These are phyloP conservation scores for Falcunculus frontatus DNA, from an alignment of 2,113 vertebrate species.

Conservation along the genomic window DNA sequence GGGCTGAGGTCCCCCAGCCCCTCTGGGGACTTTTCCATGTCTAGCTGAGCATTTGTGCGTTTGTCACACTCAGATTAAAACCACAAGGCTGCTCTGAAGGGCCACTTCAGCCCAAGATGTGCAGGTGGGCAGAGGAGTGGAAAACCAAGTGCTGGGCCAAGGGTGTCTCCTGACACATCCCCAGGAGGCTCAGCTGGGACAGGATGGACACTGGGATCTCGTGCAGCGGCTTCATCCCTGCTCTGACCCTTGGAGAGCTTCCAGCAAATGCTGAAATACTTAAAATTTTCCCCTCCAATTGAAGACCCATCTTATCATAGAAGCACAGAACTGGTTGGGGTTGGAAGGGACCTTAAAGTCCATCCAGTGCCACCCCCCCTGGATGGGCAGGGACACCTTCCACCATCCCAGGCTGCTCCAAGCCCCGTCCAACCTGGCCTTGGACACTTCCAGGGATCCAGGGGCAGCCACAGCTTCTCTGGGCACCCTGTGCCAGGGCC, in stretches of 20 bases:
- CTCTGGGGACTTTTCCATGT: not conserved
- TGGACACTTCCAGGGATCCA: not conserved
- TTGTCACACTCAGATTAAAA: not conserved
- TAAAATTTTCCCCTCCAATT: fast-evolving
- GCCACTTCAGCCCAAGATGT: not conserved
- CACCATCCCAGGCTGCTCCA: fast-evolving
- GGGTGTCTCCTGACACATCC: not conserved
- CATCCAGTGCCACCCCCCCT: not conserved
- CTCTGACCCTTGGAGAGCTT: not conserved
- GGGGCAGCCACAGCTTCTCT: not conserved
- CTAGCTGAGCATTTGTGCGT: not conserved
- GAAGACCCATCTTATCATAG: fast-evolving
- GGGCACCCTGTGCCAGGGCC: not conserved
- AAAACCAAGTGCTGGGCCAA: not conserved
- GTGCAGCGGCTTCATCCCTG: not conserved
- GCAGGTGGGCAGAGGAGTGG: not conserved
- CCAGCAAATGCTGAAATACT: not conserved
- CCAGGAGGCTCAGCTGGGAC: not conserved
- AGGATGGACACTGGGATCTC: not conserved
- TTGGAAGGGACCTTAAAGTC: not conserved
- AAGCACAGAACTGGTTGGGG: not conserved
- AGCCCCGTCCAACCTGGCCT: fast-evolving
- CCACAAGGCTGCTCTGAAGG: not conserved
- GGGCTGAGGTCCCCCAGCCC: not conserved
- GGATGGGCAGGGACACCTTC: not conserved